Percentiles rank a stretch among this genome's conserved stretches.
Evolutionary conservation across 2,797 vertebrate genomes (phyloP).

Genomic region (Neopelma chrysocephalum): DNA sequence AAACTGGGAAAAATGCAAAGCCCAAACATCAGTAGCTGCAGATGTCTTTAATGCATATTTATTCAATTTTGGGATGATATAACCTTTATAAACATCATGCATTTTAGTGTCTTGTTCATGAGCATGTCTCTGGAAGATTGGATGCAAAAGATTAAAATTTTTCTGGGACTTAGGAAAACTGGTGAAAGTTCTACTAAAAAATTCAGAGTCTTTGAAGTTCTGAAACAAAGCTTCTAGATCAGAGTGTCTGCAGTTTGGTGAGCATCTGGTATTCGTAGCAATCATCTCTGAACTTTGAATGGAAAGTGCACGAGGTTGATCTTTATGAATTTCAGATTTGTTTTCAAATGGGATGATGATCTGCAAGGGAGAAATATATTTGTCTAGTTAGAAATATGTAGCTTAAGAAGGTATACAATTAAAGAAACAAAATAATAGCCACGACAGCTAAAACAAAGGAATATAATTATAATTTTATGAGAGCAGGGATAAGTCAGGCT

Average conservation of each 20-base stretch:
- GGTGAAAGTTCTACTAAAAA: constrained; percentile 86
- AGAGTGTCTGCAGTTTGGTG: constrained; percentile 89
- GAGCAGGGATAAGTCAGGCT: neutral
- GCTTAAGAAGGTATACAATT: neutral
- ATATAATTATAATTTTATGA: neutral
- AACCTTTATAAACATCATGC: constrained; percentile 91
- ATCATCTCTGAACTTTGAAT: constrained; percentile 98
- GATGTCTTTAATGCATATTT: constrained; percentile 86
- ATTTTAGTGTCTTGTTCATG: constrained; percentile 93
- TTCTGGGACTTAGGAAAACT: constrained; percentile 79
- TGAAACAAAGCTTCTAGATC: constrained; percentile 92
- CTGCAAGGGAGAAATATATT: constrained; percentile 72
- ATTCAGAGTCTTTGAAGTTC: constrained; percentile 88
- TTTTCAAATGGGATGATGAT: constrained; percentile 89
- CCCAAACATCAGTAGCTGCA: constrained; percentile 92
- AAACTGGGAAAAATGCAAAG: constrained; percentile 93
- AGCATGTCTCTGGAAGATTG: constrained; percentile 92
- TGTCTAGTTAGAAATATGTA: constrained; percentile 1
- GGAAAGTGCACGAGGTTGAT: constrained; percentile 90
- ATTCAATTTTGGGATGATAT: constrained; percentile 81
- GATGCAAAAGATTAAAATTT: constrained; percentile 83
- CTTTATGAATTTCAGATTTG: constrained; percentile 83
- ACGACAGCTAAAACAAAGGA: neutral
- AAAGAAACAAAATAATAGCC: neutral
- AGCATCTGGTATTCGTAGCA: constrained; percentile 92